phyloP scores from a whole-genome alignment of 2,797 vertebrate species.

The Scolopax rusticola region DNA sequence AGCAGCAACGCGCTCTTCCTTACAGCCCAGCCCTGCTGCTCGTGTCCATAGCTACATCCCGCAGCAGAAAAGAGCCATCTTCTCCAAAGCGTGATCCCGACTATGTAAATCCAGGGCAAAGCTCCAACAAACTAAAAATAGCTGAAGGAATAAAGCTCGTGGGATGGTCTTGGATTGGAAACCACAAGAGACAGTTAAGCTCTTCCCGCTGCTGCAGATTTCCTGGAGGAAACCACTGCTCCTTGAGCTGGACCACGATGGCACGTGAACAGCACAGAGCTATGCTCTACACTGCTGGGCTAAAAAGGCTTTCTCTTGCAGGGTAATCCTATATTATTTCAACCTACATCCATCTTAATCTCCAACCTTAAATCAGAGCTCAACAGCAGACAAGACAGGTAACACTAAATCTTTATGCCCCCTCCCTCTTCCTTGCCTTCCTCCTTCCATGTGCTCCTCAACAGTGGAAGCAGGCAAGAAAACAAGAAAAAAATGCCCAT shows the following conservation, averaged over 20 bases:
- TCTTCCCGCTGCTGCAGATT: not conserved
- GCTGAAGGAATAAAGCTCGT: not conserved
- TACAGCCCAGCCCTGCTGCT: not conserved
- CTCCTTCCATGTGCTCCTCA: not conserved
- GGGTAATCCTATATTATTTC: not conserved
- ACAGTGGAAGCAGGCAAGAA: not conserved
- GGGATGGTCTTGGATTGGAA: not conserved
- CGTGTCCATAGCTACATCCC: rapidly evolving
- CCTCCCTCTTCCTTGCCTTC: not conserved
- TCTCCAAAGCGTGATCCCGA: rapidly evolving
- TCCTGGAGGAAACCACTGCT: not conserved
- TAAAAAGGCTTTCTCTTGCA: not conserved
- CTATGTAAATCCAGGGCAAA: rapidly evolving
- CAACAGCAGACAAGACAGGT: not conserved
- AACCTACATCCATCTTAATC: not conserved
- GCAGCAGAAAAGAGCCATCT: not conserved
- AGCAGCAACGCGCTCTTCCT: not conserved
- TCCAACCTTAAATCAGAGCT: not conserved
- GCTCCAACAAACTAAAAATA: not conserved
- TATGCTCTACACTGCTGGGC: not conserved
- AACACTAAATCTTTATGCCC: not conserved
- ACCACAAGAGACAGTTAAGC: rapidly evolving
- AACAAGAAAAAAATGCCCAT: not conserved
- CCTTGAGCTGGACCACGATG: not conserved
- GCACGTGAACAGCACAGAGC: rapidly evolving